Conservation (phyloP, 2,888 invertebrate species). For the Cantharis rufa region DNA sequence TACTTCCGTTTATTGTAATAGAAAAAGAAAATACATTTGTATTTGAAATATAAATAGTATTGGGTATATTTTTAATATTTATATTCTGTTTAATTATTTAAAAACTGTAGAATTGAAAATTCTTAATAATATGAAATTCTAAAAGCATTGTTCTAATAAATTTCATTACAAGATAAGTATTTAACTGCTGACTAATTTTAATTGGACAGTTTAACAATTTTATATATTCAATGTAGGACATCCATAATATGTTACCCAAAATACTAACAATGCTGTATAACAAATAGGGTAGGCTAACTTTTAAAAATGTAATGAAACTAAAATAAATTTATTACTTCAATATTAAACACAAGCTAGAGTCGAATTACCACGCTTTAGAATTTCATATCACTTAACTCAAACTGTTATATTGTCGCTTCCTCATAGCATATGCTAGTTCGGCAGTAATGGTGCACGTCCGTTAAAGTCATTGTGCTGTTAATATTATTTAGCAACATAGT, state of each 20-base stretch:
- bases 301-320: not conserved
- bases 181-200: too few species aligned
- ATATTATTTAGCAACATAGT: conserved; percentile 8
- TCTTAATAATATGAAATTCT: not conserved
- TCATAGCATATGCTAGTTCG: not conserved
- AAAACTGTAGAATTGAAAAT: not conserved
- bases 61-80: too few species aligned
- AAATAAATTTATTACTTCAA: not conserved
- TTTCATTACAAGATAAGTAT: too few species aligned
- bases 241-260: too few species aligned
- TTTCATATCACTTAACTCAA: conserved; percentile 8
- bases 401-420: conserved; percentile 3
- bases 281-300: not conserved
- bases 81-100: too few species aligned
- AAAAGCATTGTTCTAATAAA: too few species aligned
- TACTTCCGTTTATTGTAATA: too few species aligned
- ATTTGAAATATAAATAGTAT: not conserved
- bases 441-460: conserved; percentile 11
- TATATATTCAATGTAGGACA: too few species aligned
- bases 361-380: conserved; percentile 8
- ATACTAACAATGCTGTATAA: not conserved
- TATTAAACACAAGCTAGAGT: not conserved
- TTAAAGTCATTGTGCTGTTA: conserved; percentile 10
- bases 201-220: too few species aligned
- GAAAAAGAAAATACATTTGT: too few species aligned